phyloP scores from a whole-genome alignment of 2,113 vertebrate species.

The Theropithecus gelada region DNA sequence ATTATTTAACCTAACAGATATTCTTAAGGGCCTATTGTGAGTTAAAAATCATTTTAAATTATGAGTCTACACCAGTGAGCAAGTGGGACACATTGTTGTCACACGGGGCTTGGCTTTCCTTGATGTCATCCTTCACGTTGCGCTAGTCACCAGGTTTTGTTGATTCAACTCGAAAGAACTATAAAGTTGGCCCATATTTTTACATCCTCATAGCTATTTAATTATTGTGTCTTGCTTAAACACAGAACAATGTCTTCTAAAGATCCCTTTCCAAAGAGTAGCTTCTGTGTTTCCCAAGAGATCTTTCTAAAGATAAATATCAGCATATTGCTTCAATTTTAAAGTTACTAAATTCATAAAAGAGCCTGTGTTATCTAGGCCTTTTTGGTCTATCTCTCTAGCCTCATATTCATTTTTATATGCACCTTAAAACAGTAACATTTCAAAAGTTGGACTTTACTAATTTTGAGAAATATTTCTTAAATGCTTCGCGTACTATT shows the following conservation, averaged over 20 bases:
- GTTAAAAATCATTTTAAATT: neutral
- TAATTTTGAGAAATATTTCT: neutral
- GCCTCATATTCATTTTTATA: neutral
- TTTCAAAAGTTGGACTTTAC: neutral
- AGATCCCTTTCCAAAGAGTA: neutral
- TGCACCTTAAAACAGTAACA: neutral
- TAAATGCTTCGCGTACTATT: neutral
- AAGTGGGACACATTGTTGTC: neutral
- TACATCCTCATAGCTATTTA: neutral
- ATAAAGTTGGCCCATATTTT: neutral
- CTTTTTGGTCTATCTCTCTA: neutral
- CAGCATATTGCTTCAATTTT: neutral
- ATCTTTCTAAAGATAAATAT: neutral
- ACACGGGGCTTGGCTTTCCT: neutral
- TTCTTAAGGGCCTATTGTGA: neutral
- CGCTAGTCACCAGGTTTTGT: neutral
- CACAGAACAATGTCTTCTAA: neutral
- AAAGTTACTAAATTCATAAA: neutral
- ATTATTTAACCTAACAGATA: neutral
- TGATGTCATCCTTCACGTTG: neutral
- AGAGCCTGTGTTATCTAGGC: neutral
- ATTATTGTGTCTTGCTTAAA: neutral
- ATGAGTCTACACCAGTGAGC: neutral
- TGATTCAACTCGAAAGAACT: neutral
- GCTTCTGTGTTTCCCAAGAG: neutral